phyloP scores from a whole-genome alignment of 2,888 invertebrate species.

The Orthosia gothica region DNA sequence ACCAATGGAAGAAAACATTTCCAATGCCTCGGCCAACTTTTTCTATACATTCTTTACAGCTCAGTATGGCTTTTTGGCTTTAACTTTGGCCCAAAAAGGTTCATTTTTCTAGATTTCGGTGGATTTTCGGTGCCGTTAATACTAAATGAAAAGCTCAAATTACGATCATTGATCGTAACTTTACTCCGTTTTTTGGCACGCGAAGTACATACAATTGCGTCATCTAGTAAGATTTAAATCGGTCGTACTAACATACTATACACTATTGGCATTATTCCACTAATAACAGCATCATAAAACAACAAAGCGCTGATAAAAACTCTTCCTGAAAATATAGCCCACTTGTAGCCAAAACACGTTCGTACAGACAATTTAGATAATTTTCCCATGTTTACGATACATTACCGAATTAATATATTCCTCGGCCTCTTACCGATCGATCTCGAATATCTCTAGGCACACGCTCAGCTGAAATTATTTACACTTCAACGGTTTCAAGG shows the following conservation, averaged over 20 bases:
- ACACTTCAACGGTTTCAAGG: constrained; percentile 66
- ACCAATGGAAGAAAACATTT: too few relatives aligned
- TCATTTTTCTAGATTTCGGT: too few relatives aligned
- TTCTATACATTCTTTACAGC: too few relatives aligned
- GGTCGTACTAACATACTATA: background rate
- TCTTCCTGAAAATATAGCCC: background rate
- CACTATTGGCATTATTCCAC: background rate
- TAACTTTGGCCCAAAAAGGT: too few relatives aligned
- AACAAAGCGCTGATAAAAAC: background rate
- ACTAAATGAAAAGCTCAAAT: too few relatives aligned
- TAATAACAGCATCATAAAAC: background rate
- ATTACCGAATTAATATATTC: constrained; percentile 54
- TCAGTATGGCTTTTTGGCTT: too few relatives aligned
- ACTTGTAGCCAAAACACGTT: constrained; percentile 11
- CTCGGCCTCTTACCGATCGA: constrained; percentile 42
- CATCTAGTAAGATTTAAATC: too few relatives aligned
- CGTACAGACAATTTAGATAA: constrained; percentile 16
- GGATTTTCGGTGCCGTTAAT: too few relatives aligned
- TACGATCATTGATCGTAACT: too few relatives aligned
- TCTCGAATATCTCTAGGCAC: constrained; percentile 58
- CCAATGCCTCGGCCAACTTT: too few relatives aligned
- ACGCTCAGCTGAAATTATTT: constrained; percentile 55
- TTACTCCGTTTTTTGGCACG: too few relatives aligned
- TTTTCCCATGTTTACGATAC: constrained; percentile 44
- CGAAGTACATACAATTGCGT: too few relatives aligned